These are phyloP conservation scores for Buceros bicornis DNA, from an alignment of 2,797 vertebrate species.

Conservation along the genomic window DNA sequence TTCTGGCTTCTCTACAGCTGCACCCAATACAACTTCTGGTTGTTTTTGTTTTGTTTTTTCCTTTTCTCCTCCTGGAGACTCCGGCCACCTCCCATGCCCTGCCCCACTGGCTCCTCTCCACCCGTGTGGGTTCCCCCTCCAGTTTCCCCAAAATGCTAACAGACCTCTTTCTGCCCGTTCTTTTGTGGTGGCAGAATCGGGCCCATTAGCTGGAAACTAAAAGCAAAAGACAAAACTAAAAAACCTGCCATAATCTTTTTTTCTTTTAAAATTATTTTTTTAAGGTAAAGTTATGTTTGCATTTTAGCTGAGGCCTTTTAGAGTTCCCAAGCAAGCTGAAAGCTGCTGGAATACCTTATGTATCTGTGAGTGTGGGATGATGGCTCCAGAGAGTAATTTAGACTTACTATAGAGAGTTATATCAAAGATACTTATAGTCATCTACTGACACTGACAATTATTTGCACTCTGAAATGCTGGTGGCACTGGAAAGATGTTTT, in stretches of 20 bases:
- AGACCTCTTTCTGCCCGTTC: not conserved
- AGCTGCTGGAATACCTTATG: not conserved
- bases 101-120: not conserved
- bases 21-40: not conserved
- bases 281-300: not conserved
- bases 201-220: not conserved
- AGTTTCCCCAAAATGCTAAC: rapidly evolving
- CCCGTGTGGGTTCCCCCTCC: not conserved
- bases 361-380: not conserved
- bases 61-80: not conserved
- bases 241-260: not conserved
- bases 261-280: not conserved
- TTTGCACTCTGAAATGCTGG: not conserved
- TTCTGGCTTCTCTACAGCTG: not conserved
- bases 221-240: not conserved
- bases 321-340: not conserved
- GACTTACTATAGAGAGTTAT: not conserved
- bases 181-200: not conserved
- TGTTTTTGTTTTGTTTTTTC: not conserved
- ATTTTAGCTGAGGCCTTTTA: not conserved
- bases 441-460: not conserved
- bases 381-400: not conserved
- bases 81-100: not conserved
- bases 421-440: not conserved
- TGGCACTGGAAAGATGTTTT: not conserved